Conservation (phyloP, 2,888 invertebrate species). For the Cerastis leucographa region DNA sequence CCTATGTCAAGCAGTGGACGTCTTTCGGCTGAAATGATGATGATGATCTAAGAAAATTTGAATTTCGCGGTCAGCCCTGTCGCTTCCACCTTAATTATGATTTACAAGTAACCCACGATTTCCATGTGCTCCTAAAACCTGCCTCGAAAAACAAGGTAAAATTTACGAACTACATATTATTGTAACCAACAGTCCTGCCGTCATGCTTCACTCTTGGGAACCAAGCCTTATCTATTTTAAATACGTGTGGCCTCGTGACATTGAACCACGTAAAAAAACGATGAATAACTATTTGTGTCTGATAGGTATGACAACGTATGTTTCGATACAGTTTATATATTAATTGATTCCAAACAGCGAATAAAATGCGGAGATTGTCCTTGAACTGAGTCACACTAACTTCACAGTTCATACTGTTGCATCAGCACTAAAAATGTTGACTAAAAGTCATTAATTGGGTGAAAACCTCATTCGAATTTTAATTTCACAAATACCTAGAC, state of each 20-base stretch:
- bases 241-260: slow-evolving; percentile 19
- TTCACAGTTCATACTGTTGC: slow-evolving; percentile 12
- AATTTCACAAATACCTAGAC: too few relatives aligned
- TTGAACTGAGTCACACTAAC: slow-evolving; percentile 4
- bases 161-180: not conserved
- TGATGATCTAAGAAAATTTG: too few relatives aligned
- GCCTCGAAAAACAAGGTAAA: not conserved
- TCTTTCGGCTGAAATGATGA: too few relatives aligned
- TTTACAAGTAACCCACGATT: not conserved
- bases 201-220: not conserved
- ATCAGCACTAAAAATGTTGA: not conserved
- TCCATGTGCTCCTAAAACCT: not conserved
- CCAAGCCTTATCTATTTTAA: slow-evolving; percentile 21
- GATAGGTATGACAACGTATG: not conserved
- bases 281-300: slow-evolving; percentile 10
- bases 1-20: too few relatives aligned
- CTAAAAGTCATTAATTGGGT: not conserved
- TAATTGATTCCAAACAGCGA: slow-evolving; percentile 5
- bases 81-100: too few relatives aligned
- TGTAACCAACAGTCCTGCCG: not conserved
- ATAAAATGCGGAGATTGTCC: not conserved
- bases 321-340: not conserved
- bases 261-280: slow-evolving; percentile 29
- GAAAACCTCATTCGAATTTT: not conserved
- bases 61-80: too few relatives aligned